A percentile compares a stretch with the other conserved stretches of the same genome.
These are phyloP conservation scores for Conops quadrifasciatus DNA, from an alignment of 2,888 invertebrate genomes.

Conservation along the genomic window DNA sequence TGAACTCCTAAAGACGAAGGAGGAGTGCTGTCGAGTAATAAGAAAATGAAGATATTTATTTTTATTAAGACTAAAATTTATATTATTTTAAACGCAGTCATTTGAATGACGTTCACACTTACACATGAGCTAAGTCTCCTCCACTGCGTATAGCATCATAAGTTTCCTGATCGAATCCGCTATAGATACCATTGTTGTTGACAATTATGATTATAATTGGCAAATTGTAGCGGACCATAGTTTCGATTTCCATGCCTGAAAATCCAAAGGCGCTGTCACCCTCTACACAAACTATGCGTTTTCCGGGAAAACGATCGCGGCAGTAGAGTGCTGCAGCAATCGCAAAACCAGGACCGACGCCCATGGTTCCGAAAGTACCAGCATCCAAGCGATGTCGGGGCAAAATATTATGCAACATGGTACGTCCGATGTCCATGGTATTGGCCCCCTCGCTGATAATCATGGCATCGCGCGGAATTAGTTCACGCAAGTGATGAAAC, in stretches of 20 bases:
- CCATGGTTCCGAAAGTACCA: conserved; percentile 97
- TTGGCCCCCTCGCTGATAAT: conserved; percentile 98
- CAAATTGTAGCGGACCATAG: conserved; percentile 91
- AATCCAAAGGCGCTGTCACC: conserved; percentile 99
- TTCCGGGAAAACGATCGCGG: conserved; percentile 79
- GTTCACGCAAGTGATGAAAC: conserved; percentile 81
- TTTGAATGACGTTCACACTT: conserved; percentile 60
- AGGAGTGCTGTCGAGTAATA: conserved; percentile 73
- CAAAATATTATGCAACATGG: conserved; percentile 82
- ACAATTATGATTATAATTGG: conserved; percentile 90
- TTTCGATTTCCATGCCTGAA: conserved; percentile 98
- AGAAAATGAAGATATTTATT: background rate
- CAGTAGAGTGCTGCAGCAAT: conserved; percentile 92
- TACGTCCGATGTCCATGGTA: conserved; percentile 97
- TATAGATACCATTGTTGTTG: conserved; percentile 95
- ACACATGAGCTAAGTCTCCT: conserved; percentile 81
- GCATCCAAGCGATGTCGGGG: conserved; percentile 93
- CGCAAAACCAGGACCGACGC: conserved; percentile 91
- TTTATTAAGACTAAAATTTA: conserved; percentile 4
- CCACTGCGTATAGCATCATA: conserved; percentile 75
- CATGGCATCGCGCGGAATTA: conserved; percentile 82
- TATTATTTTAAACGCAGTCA: background rate
- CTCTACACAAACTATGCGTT: conserved; percentile 91
- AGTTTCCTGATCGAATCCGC: conserved; percentile 81
- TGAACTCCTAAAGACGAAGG: conserved; percentile 82